Percentiles rank a stretch among this genome's conserved stretches.
phyloP scores from a whole-genome alignment of 2,888 invertebrate species.

The Zonitis immaculata region DNA sequence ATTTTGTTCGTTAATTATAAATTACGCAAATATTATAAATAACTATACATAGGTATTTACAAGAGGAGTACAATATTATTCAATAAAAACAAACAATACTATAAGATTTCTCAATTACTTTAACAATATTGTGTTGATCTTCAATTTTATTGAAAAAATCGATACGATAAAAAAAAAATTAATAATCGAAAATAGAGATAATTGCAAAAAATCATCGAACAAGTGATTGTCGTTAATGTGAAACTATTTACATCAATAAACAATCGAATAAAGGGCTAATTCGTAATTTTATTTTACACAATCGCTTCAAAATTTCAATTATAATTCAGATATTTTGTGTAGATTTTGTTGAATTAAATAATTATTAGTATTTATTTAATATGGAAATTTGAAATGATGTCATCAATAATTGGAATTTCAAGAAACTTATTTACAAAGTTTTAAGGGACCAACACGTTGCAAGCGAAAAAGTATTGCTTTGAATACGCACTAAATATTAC shows the following conservation, averaged over 20 bases:
- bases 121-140: conserved; percentile 23
- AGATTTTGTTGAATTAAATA: too few relatives aligned
- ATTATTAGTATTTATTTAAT: too few relatives aligned
- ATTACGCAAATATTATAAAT: conserved; percentile 42
- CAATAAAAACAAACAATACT: conserved; percentile 23
- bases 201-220: conserved; percentile 13
- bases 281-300: too few relatives aligned
- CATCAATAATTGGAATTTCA: too few relatives aligned
- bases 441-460: conserved; percentile 45
- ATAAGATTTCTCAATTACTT: conserved; percentile 23
- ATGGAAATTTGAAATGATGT: too few relatives aligned
- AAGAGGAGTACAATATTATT: conserved; percentile 34
- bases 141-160: neutral
- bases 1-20: conserved; percentile 25
- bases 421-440: conserved; percentile 31
- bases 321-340: too few relatives aligned
- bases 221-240: conserved; percentile 34
- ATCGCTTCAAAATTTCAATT: too few relatives aligned
- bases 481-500: conserved; percentile 45
- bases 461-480: conserved; percentile 49
- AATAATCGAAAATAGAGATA: too few relatives aligned
- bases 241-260: conserved; percentile 9
- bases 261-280: too few relatives aligned
- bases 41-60: conserved; percentile 51
- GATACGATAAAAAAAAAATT: neutral